Conservation (phyloP, 2,888 invertebrate genomes). For the Caenorhabditis japonica region DNA sequence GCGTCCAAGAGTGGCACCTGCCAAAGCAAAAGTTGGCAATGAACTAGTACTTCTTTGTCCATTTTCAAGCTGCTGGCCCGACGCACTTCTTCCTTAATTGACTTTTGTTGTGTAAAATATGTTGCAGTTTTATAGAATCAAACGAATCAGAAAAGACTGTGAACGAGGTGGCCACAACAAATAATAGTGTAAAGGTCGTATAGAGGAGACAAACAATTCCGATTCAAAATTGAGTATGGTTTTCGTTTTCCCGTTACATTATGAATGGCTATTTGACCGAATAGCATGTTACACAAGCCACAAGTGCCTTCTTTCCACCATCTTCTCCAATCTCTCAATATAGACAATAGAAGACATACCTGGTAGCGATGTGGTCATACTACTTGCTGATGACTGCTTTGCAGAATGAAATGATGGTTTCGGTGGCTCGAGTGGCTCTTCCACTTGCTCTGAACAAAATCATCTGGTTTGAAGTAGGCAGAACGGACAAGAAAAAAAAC, state of each 20-base stretch:
- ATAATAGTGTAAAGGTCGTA: constrained; percentile 47
- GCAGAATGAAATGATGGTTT: constrained; percentile 9
- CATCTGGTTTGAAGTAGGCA: constrained; percentile 16
- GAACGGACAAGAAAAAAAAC: not conserved
- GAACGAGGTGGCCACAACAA: constrained; percentile 48
- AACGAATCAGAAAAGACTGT: constrained; percentile 20
- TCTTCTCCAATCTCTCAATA: constrained; percentile 4
- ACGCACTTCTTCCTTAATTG: constrained; percentile 58
- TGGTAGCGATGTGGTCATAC: constrained; percentile 40
- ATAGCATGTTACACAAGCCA: constrained; percentile 25
- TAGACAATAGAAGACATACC: constrained; percentile 38
- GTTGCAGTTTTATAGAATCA: constrained; percentile 27
- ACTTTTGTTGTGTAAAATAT: constrained; percentile 56
- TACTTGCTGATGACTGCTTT: constrained; percentile 34
- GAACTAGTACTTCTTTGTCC: constrained; percentile 59
- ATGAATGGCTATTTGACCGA: constrained; percentile 44
- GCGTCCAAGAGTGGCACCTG: constrained; percentile 50
- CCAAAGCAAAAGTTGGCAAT: constrained; percentile 46
- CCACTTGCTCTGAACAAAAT: constrained; percentile 42
- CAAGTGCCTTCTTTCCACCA: constrained; percentile 1
- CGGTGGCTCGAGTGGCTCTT: constrained; percentile 18
- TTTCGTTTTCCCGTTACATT: constrained; percentile 17
- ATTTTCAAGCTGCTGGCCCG: constrained; percentile 52
- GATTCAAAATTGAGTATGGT: constrained; percentile 43
- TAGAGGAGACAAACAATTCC: constrained; percentile 10